phyloP scores from a whole-genome alignment of 1,140 invertebrate species.

The Melanaphis sacchari region DNA sequence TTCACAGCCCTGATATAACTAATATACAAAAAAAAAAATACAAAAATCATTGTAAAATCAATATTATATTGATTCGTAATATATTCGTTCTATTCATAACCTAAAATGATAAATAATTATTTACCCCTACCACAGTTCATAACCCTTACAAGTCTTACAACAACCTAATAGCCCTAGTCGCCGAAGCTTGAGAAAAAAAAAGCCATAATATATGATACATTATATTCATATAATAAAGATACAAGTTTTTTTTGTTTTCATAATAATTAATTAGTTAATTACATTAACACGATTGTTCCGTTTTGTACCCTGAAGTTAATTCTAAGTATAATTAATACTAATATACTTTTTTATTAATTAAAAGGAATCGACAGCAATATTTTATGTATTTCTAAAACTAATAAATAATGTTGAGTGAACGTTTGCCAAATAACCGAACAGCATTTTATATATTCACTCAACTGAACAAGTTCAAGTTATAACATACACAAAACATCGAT shows the following conservation, averaged over 20 bases:
- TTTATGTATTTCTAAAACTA: neutral
- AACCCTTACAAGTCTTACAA: too few species aligned
- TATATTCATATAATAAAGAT: neutral
- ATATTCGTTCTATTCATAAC: too few species aligned
- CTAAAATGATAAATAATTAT: too few species aligned
- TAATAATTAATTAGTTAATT: neutral
- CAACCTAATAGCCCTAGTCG: too few species aligned
- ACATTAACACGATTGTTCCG: neutral
- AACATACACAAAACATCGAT: neutral
- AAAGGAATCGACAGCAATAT: neutral
- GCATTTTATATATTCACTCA: neutral
- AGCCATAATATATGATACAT: too few species aligned
- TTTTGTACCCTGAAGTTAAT: neutral
- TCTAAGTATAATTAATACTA: neutral
- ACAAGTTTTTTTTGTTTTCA: neutral
- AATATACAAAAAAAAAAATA: too few species aligned
- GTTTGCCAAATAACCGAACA: neutral
- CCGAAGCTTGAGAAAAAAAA: too few species aligned
- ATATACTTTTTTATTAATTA: neutral
- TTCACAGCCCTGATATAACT: too few species aligned
- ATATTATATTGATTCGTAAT: too few species aligned
- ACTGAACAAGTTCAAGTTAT: neutral
- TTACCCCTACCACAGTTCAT: too few species aligned
- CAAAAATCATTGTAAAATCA: too few species aligned
- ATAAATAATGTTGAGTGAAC: neutral